A percentile compares a stretch with the other conserved stretches of the same genome.
These are phyloP conservation scores for Ostrea denselamellosa DNA, from an alignment of 1,140 invertebrate species.

Conservation along the genomic window DNA sequence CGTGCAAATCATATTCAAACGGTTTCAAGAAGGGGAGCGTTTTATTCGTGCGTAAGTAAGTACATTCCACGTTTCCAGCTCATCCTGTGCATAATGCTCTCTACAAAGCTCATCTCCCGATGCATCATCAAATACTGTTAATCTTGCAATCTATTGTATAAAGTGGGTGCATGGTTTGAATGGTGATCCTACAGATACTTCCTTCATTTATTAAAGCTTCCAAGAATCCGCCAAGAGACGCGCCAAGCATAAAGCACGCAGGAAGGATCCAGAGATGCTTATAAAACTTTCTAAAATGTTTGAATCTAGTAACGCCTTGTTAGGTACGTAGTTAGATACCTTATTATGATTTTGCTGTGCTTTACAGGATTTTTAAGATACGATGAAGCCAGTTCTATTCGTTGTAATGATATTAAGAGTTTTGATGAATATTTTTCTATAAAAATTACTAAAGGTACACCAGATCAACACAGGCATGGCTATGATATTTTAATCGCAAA, in stretches of 20 bases:
- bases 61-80: too few species aligned
- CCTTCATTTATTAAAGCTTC: not conserved
- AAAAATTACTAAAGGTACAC: too few species aligned
- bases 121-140: not conserved
- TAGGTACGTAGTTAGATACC: constrained; percentile 42
- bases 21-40: too few species aligned
- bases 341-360: constrained; percentile 54
- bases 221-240: not conserved
- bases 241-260: not conserved
- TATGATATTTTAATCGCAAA: too few species aligned
- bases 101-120: too few species aligned
- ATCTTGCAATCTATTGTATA: not conserved
- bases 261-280: not conserved
- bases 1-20: too few species aligned
- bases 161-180: not conserved
- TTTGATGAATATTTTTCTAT: too few species aligned
- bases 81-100: too few species aligned
- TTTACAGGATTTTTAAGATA: constrained; percentile 54
- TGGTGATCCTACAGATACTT: not conserved
- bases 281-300: not conserved
- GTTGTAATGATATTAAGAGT: too few species aligned
- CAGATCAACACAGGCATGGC: too few species aligned
- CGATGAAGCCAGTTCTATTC: constrained; percentile 53
- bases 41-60: too few species aligned
- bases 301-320: constrained; percentile 1